Percentiles rank a stretch among this genome's conserved stretches.
These are phyloP conservation scores for Rhysida immarginata DNA, from an alignment of 1,140 invertebrate species.

Conservation along the genomic window DNA sequence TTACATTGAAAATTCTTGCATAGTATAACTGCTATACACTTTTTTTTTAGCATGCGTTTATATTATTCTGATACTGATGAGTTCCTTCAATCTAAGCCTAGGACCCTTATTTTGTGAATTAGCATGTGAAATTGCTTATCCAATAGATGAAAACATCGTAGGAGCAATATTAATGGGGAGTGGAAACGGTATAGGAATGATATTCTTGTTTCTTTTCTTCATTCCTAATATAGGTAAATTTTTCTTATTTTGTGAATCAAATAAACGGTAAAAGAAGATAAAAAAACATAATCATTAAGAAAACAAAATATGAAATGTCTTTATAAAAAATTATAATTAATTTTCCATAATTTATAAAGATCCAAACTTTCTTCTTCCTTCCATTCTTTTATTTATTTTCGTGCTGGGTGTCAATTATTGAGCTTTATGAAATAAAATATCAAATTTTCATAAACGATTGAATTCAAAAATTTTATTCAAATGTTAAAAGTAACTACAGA, in stretches of 20 bases:
- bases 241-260: not conserved
- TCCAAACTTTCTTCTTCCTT: too few relatives aligned
- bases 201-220: conserved; percentile 30
- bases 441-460: too few relatives aligned
- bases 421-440: too few relatives aligned
- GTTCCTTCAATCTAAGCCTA: conserved; percentile 31
- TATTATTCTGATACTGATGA: conserved; percentile 24
- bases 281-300: not conserved
- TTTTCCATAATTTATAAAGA: too few relatives aligned
- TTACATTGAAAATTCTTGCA: too few relatives aligned
- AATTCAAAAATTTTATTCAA: too few relatives aligned
- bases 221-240: conserved; percentile 25
- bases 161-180: conserved; percentile 32
- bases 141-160: conserved; percentile 34
- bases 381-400: too few relatives aligned
- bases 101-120: conserved; percentile 35
- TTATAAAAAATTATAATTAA: not conserved
- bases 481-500: too few relatives aligned
- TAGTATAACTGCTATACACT: too few relatives aligned
- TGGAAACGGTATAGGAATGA: conserved; percentile 28
- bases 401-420: too few relatives aligned
- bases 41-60: conserved; percentile 21
- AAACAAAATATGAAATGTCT: not conserved
- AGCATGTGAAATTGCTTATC: conserved; percentile 35
- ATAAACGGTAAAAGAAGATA: not conserved